Percentiles rank a stretch among this genome's conserved stretches.
Conservation (phyloP, 2,113 vertebrate species). For the Poicephalus meyeri region DNA sequence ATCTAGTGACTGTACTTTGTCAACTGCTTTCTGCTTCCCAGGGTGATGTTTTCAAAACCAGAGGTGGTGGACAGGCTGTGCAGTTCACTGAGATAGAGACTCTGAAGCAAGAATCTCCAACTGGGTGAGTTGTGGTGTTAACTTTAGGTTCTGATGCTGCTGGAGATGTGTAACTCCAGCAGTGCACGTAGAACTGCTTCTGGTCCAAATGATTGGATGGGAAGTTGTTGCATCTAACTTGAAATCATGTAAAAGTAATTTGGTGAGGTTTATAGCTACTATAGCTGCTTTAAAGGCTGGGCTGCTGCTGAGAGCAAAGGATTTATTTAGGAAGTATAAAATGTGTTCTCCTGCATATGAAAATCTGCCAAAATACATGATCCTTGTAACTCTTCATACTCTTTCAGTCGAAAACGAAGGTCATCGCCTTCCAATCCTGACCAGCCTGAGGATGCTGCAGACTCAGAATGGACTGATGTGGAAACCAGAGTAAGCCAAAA, state of each 20-base stretch:
- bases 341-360: accelerated
- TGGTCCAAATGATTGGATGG: accelerated
- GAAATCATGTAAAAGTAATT: background rate
- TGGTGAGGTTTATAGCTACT: background rate
- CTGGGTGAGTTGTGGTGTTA: slow-evolving; percentile 28
- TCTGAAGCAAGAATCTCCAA: slow-evolving; percentile 85
- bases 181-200: accelerated
- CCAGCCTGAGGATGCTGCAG: slow-evolving; percentile 51
- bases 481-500: slow-evolving; percentile 86
- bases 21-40: slow-evolving; percentile 46
- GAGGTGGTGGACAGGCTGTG: slow-evolving; percentile 92
- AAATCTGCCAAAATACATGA: accelerated
- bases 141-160: background rate
- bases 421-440: slow-evolving; percentile 74
- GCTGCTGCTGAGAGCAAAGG: background rate
- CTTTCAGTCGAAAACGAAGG: slow-evolving; percentile 83
- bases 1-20: background rate
- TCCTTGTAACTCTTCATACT: background rate
- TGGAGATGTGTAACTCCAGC: accelerated
- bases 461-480: slow-evolving; percentile 89
- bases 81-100: slow-evolving; percentile 97
- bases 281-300: background rate
- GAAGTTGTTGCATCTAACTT: background rate
- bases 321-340: accelerated
- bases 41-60: slow-evolving; percentile 94